These are phyloP conservation scores for Carapus acus DNA, from an alignment of 2,797 vertebrate genomes.

Conservation along the genomic window DNA sequence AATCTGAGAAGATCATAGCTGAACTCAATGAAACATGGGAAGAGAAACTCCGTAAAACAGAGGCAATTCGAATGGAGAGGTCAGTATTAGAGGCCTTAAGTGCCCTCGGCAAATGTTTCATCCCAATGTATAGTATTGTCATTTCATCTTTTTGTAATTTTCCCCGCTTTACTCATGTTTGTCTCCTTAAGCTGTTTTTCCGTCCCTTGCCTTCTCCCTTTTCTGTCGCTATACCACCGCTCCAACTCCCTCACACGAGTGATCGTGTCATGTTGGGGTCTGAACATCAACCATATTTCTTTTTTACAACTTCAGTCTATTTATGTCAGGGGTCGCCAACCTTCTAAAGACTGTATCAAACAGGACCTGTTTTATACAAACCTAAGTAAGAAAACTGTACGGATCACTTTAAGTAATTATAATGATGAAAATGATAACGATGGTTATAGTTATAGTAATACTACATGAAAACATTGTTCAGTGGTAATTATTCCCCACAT, in stretches of 20 bases:
- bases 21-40: slow-evolving; percentile 99
- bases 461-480: no score
- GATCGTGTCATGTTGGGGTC: slow-evolving; percentile 36
- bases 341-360: no score
- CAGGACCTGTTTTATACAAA: no score
- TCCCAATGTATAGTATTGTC: slow-evolving; percentile 2
- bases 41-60: slow-evolving; percentile 95
- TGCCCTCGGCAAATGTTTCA: slow-evolving; percentile 17
- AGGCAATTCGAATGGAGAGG: slow-evolving; percentile 99
- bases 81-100: slow-evolving; percentile 48
- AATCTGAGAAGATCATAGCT: slow-evolving; percentile 99
- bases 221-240: slow-evolving; percentile 26
- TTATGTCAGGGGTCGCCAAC: no score
- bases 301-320: slow-evolving; percentile 22
- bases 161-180: slow-evolving; percentile 27
- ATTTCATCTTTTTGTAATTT: slow-evolving; percentile 16
- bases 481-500: no score
- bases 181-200: slow-evolving; percentile 31
- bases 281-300: slow-evolving; percentile 33
- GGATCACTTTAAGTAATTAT: no score
- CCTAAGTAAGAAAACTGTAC: no score
- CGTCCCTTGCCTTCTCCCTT: slow-evolving; percentile 26
- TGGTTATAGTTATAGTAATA: no score
- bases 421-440: no score
- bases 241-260: slow-evolving; percentile 28